These are phyloP conservation scores for Lota lota DNA, from an alignment of 2,113 vertebrate species.

Conservation along the genomic window DNA sequence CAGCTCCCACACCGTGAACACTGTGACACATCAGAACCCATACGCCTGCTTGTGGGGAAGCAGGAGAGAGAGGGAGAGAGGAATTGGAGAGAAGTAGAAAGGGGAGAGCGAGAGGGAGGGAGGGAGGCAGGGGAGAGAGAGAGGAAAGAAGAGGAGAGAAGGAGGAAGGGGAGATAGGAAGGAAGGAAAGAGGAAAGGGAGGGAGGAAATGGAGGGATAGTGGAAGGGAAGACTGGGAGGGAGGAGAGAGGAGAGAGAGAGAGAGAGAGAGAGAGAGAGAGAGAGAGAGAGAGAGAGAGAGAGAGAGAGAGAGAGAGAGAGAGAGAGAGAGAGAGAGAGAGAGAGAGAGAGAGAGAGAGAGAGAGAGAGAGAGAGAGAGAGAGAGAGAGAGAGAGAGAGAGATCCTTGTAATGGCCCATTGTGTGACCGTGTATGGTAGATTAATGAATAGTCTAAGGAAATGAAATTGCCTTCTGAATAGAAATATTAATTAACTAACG, in stretches of 20 bases:
- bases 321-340: too few species aligned
- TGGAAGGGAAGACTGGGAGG: too few species aligned
- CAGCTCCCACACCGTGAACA: not conserved
- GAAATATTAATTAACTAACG: slow-evolving; percentile 67
- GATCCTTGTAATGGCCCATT: slow-evolving; percentile 37
- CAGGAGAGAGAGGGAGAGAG: not conserved
- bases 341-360: not conserved
- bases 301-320: not conserved
- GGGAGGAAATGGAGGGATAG: too few species aligned
- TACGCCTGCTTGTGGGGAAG: not conserved
- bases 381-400: slow-evolving; percentile 14
- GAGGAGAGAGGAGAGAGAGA: not conserved
- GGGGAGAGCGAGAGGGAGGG: not conserved
- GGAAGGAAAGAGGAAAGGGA: too few species aligned
- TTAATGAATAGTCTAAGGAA: slow-evolving; percentile 71
- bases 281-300: not conserved
- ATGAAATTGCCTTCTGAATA: slow-evolving; percentile 73
- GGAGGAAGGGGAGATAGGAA: too few species aligned
- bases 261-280: too few species aligned
- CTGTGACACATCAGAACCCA: not conserved
- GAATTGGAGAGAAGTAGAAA: not conserved
- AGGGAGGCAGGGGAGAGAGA: too few species aligned
- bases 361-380: not conserved
- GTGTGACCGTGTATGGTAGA: slow-evolving; percentile 23
- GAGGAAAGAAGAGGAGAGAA: too few species aligned